Evolutionary conservation across 2,797 vertebrate genomes (phyloP).

Genomic region (Neosilurus hyrtlii): DNA sequence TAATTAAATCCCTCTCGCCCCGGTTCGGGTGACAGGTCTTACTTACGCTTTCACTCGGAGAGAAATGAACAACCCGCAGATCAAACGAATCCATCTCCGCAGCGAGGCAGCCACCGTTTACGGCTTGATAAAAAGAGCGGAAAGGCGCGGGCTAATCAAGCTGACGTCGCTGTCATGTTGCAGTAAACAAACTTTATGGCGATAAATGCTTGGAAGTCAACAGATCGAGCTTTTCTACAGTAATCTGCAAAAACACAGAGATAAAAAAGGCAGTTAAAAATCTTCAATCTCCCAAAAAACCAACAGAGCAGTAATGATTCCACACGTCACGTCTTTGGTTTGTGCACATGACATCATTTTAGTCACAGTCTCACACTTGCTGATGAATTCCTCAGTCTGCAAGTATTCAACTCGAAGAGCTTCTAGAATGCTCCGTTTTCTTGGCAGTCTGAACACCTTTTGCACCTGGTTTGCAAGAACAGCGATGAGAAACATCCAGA

Average conservation of each 20-base stretch:
- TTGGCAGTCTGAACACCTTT: background rate
- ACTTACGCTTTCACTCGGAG: slow-evolving; percentile 68
- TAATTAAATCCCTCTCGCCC: slow-evolving; percentile 72
- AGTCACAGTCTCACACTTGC: background rate
- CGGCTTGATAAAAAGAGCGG: slow-evolving; percentile 3
- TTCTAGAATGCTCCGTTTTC: background rate
- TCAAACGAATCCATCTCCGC: slow-evolving; percentile 58
- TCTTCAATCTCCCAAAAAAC: background rate
- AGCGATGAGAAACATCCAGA: background rate
- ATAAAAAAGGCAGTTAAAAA: background rate
- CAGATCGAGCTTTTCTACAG: background rate
- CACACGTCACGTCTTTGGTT: background rate
- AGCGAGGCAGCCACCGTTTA: background rate
- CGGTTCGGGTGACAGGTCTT: slow-evolving; percentile 68
- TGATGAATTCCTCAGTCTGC: background rate
- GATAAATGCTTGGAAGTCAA: background rate
- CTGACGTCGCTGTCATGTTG: background rate
- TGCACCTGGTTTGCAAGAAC: background rate
- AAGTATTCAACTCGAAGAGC: background rate
- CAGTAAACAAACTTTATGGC: background rate
- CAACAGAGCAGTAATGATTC: background rate
- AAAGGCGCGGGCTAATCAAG: background rate
- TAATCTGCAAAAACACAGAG: background rate
- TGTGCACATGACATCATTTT: background rate
- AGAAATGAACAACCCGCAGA: slow-evolving; percentile 70